Evolutionary conservation across 2,888 invertebrate species (phyloP).

Genomic region (Dynastes grantii): DNA sequence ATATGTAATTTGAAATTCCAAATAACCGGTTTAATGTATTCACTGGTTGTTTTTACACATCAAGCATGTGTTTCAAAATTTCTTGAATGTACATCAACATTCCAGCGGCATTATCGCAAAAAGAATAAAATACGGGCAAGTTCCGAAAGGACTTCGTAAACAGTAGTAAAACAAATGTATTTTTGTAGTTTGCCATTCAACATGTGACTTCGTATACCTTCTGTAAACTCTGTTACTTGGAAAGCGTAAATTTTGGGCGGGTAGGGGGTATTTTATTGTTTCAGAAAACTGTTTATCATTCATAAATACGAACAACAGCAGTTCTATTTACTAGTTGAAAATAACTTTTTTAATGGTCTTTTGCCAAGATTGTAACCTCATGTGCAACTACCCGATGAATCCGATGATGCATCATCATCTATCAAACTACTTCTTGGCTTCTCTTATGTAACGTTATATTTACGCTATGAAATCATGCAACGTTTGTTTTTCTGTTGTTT

Average conservation of each 20-base stretch:
- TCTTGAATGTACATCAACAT: not conserved
- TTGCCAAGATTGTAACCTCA: conserved; percentile 41
- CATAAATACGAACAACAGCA: conserved; percentile 18
- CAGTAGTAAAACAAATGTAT: not conserved
- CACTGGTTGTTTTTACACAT: not conserved
- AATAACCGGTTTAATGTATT: not conserved
- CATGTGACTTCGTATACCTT: not conserved
- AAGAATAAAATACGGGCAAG: not conserved
- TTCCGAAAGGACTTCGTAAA: not conserved
- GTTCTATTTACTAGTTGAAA: conserved; percentile 7
- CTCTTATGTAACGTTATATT: too few relatives aligned
- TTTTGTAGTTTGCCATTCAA: not conserved
- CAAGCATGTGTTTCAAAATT: conserved; percentile 2
- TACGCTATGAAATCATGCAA: too few relatives aligned
- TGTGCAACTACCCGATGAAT: conserved; percentile 1
- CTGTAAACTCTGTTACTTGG: not conserved
- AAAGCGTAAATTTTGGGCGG: not conserved
- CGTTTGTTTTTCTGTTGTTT: too few relatives aligned
- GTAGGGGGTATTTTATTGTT: conserved; percentile 2
- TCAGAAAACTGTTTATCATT: conserved; percentile 29
- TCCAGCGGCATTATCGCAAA: not conserved
- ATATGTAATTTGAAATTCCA: conserved; percentile 2
- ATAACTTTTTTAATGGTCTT: conserved; percentile 28
- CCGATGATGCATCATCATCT: conserved; percentile 3
- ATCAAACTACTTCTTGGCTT: not conserved